phyloP scores from a whole-genome alignment of 2,797 vertebrate species.

The Epinephelus malabaricus region DNA sequence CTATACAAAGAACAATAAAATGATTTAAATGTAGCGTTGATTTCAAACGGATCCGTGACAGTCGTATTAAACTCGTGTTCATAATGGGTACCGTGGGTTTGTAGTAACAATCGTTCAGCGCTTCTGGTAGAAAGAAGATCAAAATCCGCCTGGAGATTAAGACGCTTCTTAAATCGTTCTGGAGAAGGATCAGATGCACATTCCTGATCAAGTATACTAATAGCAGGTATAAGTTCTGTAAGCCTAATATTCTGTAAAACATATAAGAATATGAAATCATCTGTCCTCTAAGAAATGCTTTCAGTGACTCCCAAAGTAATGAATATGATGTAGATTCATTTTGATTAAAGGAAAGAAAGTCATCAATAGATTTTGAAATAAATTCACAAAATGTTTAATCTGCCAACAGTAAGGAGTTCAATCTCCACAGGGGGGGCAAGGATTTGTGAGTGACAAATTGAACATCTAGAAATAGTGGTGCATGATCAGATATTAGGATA shows the following conservation, averaged over 20 bases:
- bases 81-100: no score
- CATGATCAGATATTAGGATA: no score
- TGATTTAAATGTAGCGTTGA: no score
- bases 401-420: slow-evolving; percentile 9
- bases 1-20: no score
- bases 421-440: not conserved
- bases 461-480: no score
- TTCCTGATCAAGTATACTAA: not conserved
- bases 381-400: slow-evolving; percentile 10
- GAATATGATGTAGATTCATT: not conserved
- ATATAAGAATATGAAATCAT: slow-evolving; percentile 11
- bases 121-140: not conserved
- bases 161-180: not conserved
- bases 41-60: no score
- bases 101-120: not conserved
- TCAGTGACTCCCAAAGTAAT: slow-evolving; percentile 19
- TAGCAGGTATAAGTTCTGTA: not conserved
- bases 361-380: slow-evolving; percentile 19
- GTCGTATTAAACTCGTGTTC: no score
- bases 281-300: slow-evolving; percentile 11
- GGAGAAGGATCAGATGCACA: not conserved
- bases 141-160: not conserved
- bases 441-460: not conserved
- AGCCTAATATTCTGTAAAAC: not conserved
- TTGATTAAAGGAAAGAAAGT: slow-evolving; percentile 7